Percentiles rank a stretch among this genome's conserved stretches.
phyloP scores from a whole-genome alignment of 2,888 invertebrate genomes.

The Drosophila hamatofila region DNA sequence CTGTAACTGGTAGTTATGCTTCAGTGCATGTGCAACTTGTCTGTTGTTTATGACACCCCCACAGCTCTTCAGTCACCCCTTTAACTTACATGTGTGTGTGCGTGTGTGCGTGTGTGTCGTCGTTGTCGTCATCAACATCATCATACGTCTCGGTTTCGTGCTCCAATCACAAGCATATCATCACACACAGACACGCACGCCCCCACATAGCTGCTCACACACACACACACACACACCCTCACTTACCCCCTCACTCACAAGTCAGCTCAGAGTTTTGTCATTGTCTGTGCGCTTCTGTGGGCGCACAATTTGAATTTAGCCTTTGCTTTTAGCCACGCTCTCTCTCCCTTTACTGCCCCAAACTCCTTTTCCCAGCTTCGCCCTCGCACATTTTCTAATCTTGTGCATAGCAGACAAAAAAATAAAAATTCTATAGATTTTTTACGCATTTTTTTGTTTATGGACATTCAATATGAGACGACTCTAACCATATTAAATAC shows the following conservation, averaged over 20 bases:
- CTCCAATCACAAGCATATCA: conserved; percentile 76
- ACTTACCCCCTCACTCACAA: conserved; percentile 22
- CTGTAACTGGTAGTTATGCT: conserved; percentile 70
- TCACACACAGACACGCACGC: conserved; percentile 37
- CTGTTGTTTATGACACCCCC: conserved; percentile 74
- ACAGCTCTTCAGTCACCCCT: conserved; percentile 22
- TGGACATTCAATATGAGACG: conserved; percentile 20
- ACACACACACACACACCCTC: neutral
- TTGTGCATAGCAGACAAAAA: conserved; percentile 23
- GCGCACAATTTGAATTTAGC: conserved; percentile 36
- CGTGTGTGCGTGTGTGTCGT: conserved; percentile 11
- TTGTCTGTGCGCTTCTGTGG: conserved; percentile 21
- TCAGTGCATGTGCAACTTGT: conserved; percentile 77
- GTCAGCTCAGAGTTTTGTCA: conserved; percentile 10
- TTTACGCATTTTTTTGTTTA: conserved; percentile 44
- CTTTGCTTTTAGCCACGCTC: conserved; percentile 36
- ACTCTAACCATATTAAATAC: conserved; percentile 23
- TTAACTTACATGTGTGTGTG: neutral
- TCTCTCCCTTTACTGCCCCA: neutral
- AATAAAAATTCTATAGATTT: conserved; percentile 36
- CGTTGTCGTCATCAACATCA: conserved; percentile 74
- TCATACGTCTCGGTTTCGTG: conserved; percentile 74
- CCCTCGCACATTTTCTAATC: conserved; percentile 50
- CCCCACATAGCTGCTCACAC: conserved; percentile 7
- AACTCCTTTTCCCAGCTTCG: neutral